phyloP scores from a whole-genome alignment of 2,888 invertebrate genomes.

The Leptothorax acervorum region DNA sequence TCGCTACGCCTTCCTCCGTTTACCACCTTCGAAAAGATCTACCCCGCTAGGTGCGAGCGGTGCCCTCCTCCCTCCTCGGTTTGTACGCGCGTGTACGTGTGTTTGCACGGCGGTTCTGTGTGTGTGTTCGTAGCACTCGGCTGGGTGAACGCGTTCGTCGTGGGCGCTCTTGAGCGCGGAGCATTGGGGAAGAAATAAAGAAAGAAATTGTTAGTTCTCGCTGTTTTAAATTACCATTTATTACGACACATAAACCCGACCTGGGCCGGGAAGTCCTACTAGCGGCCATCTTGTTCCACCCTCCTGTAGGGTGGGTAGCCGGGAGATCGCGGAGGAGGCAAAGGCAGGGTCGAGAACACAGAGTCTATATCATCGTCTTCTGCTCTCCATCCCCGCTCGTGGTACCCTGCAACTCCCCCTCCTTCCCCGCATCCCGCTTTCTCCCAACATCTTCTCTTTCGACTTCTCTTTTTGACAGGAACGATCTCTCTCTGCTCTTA shows the following conservation, averaged over 20 bases:
- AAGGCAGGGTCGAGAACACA: conserved; percentile 52
- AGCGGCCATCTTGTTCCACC: conserved; percentile 84
- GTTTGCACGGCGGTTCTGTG: conserved; percentile 48
- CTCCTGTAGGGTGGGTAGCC: conserved; percentile 47
- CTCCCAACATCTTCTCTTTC: conserved; percentile 1
- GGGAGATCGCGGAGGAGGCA: conserved; percentile 58
- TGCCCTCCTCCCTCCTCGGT: neutral
- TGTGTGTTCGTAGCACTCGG: conserved; percentile 52
- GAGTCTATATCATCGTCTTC: conserved; percentile 75
- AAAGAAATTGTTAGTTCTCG: conserved; percentile 86
- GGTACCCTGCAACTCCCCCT: conserved; percentile 2
- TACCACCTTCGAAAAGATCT: conserved; percentile 68
- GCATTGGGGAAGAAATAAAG: conserved; percentile 82
- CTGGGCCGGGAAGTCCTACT: conserved; percentile 76
- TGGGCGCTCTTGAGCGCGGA: conserved; percentile 62
- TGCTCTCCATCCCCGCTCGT: conserved; percentile 59
- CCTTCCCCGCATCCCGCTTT: conserved; percentile 16
- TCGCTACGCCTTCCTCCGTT: conserved; percentile 57
- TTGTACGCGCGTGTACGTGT: conserved; percentile 45
- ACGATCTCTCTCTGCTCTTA: conserved; percentile 29
- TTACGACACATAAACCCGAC: conserved; percentile 85
- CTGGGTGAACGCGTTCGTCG: conserved; percentile 48
- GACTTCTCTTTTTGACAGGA: conserved; percentile 44
- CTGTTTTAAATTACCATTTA: conserved; percentile 86
- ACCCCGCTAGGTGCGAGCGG: conserved; percentile 65